A percentile compares a stretch with the other conserved stretches of the same genome.
These are phyloP conservation scores for Cladorhizidae sp. DNA, from an alignment of 37 sponge, comb jelly and placozoan genomes.

Conservation along the genomic window DNA sequence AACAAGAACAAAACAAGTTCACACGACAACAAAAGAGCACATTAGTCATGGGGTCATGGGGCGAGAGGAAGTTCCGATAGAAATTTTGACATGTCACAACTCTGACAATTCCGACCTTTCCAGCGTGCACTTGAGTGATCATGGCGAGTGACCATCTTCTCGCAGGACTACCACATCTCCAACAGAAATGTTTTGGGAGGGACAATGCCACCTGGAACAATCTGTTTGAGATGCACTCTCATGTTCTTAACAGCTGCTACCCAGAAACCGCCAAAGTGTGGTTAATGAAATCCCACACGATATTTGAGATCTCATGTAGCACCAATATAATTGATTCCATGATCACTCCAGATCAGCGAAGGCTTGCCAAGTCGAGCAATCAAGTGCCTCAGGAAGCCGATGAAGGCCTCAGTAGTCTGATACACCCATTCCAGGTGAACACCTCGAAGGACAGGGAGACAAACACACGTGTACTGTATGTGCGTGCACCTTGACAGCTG, in stretches of 20 bases:
- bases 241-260: slow-evolving; percentile 18
- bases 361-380: slow-evolving; percentile 41
- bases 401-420: slow-evolving; percentile 31
- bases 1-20: too few relatives aligned
- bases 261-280: slow-evolving; percentile 15
- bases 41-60: too few relatives aligned
- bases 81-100: too few relatives aligned
- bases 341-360: slow-evolving; percentile 46
- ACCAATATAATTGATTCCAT: slow-evolving; percentile 50
- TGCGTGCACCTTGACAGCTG: slow-evolving; percentile 22
- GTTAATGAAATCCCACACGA: not conserved
- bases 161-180: too few relatives aligned
- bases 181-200: too few relatives aligned
- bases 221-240: too few relatives aligned
- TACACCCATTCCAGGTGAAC: slow-evolving; percentile 51
- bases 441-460: slow-evolving; percentile 43
- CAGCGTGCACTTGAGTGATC: too few relatives aligned
- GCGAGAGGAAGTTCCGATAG: too few relatives aligned
- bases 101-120: too few relatives aligned
- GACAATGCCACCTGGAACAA: too few relatives aligned
- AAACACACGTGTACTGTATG: slow-evolving; percentile 39
- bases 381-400: slow-evolving; percentile 39
- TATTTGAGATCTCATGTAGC: not conserved
- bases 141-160: too few relatives aligned
- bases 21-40: too few relatives aligned